These are phyloP conservation scores for Hippocampus abdominalis DNA, from an alignment of 2,113 vertebrate genomes.

Conservation along the genomic window DNA sequence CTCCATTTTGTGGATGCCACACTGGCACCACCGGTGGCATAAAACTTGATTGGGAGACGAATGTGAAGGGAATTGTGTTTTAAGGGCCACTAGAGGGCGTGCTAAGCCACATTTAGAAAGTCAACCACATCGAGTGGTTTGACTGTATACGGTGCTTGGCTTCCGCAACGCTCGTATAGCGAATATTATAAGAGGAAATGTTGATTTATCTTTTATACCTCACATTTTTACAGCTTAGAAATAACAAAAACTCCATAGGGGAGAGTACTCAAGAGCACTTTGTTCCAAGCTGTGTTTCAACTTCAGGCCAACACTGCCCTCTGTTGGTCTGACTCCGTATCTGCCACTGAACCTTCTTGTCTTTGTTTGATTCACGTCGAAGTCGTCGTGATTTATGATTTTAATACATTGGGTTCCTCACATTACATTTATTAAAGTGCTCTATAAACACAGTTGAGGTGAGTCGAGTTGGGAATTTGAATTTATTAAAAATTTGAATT, in stretches of 20 bases:
- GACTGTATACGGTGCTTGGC: too few relatives aligned
- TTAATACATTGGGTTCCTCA: too few relatives aligned
- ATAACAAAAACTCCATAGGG: background rate
- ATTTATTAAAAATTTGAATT: too few relatives aligned
- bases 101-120: background rate
- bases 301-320: slow-evolving; percentile 29
- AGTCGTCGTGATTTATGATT: too few relatives aligned
- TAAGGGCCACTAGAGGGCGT: background rate
- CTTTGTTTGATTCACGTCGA: too few relatives aligned
- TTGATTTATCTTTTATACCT: too few relatives aligned
- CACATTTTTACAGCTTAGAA: background rate
- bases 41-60: background rate
- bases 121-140: background rate
- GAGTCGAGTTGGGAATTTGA: too few relatives aligned
- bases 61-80: background rate
- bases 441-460: too few relatives aligned
- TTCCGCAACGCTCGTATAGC: too few relatives aligned
- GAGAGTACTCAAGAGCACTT: too few relatives aligned
- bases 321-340: slow-evolving; percentile 35
- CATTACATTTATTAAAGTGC: too few relatives aligned
- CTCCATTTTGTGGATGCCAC: background rate
- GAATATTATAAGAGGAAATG: too few relatives aligned
- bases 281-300: background rate
- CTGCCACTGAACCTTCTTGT: slow-evolving; percentile 6
- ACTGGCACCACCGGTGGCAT: background rate